Evolutionary conservation across 2,113 vertebrate genomes (phyloP).

Genomic region (Tetrao urogallus): DNA sequence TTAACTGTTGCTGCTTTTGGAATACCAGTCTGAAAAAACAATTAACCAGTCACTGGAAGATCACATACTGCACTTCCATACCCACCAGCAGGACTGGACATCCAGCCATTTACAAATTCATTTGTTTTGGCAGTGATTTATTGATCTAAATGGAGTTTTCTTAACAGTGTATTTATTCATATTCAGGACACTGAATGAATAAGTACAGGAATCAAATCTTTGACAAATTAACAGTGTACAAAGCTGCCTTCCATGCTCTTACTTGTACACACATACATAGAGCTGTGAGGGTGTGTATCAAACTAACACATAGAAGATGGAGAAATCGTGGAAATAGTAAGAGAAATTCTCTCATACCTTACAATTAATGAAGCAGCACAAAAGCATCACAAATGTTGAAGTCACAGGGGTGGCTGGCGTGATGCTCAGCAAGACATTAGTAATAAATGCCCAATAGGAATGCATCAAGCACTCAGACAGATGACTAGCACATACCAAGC

Average conservation of each 20-base stretch:
- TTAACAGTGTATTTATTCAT: background rate
- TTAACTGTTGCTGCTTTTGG: conserved; percentile 16
- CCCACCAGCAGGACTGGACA: background rate
- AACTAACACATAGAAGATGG: background rate
- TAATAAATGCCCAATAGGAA: background rate
- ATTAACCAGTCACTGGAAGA: background rate
- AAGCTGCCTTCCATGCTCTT: background rate
- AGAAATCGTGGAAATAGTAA: background rate
- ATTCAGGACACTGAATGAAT: background rate
- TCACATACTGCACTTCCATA: background rate
- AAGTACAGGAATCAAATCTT: background rate
- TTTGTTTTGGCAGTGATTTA: background rate
- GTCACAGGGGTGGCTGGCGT: background rate
- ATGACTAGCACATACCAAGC: background rate
- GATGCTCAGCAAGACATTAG: background rate
- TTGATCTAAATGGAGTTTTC: background rate
- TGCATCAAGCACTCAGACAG: background rate
- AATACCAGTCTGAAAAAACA: background rate
- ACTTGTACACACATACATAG: too few relatives aligned
- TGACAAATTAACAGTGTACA: background rate
- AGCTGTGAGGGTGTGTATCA: background rate
- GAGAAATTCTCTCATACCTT: background rate
- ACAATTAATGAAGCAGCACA: background rate
- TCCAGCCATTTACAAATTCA: background rate
- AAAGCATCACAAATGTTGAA: background rate